Base-by-base conservation (phyloP, 1,140 invertebrate species). In the Megathymus violae region DNA sequence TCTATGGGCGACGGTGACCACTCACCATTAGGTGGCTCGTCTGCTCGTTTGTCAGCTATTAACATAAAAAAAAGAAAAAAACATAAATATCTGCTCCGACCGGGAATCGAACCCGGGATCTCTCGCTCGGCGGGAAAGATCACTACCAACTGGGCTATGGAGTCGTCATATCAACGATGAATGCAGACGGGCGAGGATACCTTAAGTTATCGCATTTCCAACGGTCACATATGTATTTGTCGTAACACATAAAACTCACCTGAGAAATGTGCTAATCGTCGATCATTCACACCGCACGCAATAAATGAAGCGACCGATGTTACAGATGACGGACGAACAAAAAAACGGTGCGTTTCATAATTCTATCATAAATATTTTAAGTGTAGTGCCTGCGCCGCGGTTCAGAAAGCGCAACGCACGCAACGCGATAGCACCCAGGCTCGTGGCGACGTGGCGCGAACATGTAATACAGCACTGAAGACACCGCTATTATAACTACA, bases 361-460 rank as follows among this genome's bases (percentile, higher is more conserved):
- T 70, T 74, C 60, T 64, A 68, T 73, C 60, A 40, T 63, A 68
- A 67, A 67, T 61, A 59, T 59, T 59, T 59, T 59, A 59, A 61
- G 50, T 67, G 59, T 46, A 62, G 52, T 50, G 54, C 43, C 34
- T 16, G 66, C 67, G 71, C 41, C 50, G 67, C 16, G 27, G 73
- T 41, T 64, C 76, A 88, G 83, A 88, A 88, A 88, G 85, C 83
- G 82, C 62, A 46, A 78, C 82, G 58, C 76, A 82, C 81, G 80
- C 80, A 74, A 79, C 27, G 13, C 6, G 4, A 31, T 56, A 27
- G 9, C 19, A 17, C 9, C 11, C 34, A 38, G 13, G 11, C 17
- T 51, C 14, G 17, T 36, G 48, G 9, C 14, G 40, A 52, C n/a
- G n/a, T n/a, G n/a, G n/a, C n/a, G n/a, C 50, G 27, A 31, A 7